Evolutionary conservation across 2,113 vertebrate species (phyloP), one percentile per base, ranked within the genome.

Genomic region (Phalacrocorax brasilianus): DNA sequence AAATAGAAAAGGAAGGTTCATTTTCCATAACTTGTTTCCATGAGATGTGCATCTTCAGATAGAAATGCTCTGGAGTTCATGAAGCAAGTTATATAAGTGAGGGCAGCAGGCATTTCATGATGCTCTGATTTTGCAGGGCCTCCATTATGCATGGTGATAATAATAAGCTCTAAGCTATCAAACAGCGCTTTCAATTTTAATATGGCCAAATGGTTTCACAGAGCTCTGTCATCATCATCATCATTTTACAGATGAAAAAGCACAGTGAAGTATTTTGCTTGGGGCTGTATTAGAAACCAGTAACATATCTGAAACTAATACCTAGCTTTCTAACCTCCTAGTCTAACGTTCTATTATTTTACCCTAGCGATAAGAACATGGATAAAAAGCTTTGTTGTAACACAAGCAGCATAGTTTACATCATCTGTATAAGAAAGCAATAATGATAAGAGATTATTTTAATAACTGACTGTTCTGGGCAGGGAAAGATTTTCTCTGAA

Each of bases 161-260:
- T 72, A 95, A 85, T 12, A 88, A 96, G 20, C 58, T 85, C 11
- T 73, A 85, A 88, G 67, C n/a, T 94, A 90, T 90, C 85, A 82
- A 88, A 72, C 35, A 63, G 49, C 8, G 1, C 19, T 91, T 91
- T 91, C 35, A 30, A 65, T 92, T 94, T 93, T 91, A 91, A 89
- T 87, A 78, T 53, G 38, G 35, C 27, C 52, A 85, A 96, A 85
- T 62, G 27, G 16, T 63, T 91, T 93, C 63, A 77, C 38, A 91
- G 62, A 95, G 28, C 14, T 76, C 62, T 91, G 40, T 71, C 56
- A 84, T 75, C 38, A 81, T 77, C 66, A 83, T 72, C 33, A 50
- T 68, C 58, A 66, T 85, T 95, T 89, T 79, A 65, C 42, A 76
- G 62, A 96, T 45, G 78, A 95, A 88, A 96, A 96, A 71, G 17